Evolutionary conservation across 1,140 invertebrate genomes (phyloP).

Genomic region (Drosophila nebulosa): DNA sequence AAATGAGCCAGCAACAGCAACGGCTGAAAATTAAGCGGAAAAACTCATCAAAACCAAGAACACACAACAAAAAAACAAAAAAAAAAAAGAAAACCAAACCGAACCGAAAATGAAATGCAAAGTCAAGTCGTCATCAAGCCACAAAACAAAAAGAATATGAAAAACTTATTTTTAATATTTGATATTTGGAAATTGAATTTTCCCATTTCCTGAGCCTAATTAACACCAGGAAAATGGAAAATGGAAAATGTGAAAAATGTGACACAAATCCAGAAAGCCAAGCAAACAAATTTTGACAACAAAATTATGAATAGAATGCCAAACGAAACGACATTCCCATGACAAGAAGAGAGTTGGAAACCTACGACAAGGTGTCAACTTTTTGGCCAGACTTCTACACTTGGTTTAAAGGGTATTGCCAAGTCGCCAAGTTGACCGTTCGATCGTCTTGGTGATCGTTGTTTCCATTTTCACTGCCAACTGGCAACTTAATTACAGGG

Average conservation of each 20-base stretch:
- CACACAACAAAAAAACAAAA: too few relatives aligned
- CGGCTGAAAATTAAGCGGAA: conserved; percentile 46
- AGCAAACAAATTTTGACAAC: conserved; percentile 8
- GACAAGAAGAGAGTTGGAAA: too few relatives aligned
- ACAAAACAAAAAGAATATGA: conserved; percentile 24
- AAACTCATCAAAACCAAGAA: conserved; percentile 55
- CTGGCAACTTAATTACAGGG: conserved; percentile 65
- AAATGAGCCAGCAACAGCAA: conserved; percentile 6
- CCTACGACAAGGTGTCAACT: too few relatives aligned
- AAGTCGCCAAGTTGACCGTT: too few relatives aligned
- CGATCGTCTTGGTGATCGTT: neutral
- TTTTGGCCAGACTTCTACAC: too few relatives aligned
- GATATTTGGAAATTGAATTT: conserved; percentile 59
- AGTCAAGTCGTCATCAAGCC: conserved; percentile 33
- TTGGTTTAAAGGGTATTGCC: too few relatives aligned
- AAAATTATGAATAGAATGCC: conserved; percentile 28
- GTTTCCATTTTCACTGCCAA: conserved; percentile 8
- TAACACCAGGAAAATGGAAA: conserved; percentile 26
- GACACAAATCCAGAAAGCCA: neutral
- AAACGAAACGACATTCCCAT: neutral
- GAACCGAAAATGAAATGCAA: conserved; percentile 18
- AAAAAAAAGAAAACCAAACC: neutral
- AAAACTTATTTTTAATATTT: conserved; percentile 50
- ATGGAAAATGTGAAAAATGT: too few relatives aligned
- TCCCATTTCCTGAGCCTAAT: conserved; percentile 38